A percentile compares a stretch with the other conserved stretches of the same genome.
Conservation (phyloP, 2,888 invertebrate species). For the Conistra vaccinii region DNA sequence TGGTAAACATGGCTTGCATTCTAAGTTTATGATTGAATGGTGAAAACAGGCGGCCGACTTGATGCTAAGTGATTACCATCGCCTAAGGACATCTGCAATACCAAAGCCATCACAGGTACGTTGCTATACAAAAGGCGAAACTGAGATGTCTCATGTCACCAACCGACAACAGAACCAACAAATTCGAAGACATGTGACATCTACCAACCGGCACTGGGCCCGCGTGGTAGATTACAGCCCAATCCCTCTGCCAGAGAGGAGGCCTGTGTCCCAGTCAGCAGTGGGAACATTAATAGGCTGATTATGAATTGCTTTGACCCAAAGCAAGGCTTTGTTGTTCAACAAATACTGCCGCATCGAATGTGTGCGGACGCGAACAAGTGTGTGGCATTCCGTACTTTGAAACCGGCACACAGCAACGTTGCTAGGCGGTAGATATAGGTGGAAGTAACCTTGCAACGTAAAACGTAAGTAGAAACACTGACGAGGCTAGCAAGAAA, state of each 20-base stretch:
- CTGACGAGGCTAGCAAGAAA: conserved; percentile 2
- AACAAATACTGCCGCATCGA: neutral
- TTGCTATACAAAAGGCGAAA: neutral
- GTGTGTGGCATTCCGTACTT: neutral
- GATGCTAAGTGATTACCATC: neutral
- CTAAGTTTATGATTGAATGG: neutral
- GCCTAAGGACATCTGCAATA: neutral
- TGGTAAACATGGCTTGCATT: neutral
- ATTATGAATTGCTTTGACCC: too few species aligned
- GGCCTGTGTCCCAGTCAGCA: too few species aligned
- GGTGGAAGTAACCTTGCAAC: conserved; percentile 28
- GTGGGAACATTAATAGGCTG: too few species aligned
- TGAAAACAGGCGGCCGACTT: neutral
- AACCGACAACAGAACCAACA: too few species aligned
- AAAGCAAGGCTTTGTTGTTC: neutral
- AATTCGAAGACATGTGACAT: too few species aligned
- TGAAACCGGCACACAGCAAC: neutral
- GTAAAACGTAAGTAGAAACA: conserved; percentile 14
- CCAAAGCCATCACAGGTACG: neutral
- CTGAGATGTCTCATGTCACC: neutral
- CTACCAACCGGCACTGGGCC: too few species aligned
- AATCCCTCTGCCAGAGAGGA: too few species aligned
- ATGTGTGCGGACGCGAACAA: neutral
- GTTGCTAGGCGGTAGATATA: neutral
- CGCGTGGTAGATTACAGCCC: too few species aligned